Evolutionary conservation across 2,888 invertebrate genomes (phyloP).

Genomic region (Dromius quadrimaculatus): DNA sequence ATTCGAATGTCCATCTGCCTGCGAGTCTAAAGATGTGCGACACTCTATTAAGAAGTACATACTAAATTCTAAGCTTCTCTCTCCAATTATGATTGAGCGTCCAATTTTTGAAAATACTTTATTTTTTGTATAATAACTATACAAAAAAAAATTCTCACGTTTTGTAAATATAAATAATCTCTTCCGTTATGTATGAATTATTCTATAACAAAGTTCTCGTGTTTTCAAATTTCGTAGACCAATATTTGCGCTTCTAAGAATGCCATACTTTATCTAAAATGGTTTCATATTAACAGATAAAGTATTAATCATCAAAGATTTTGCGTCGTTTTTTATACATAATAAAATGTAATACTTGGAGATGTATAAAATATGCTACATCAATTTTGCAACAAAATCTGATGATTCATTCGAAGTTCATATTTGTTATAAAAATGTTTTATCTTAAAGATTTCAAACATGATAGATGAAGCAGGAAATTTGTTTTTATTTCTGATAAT

Average conservation of each 20-base stretch:
- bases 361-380: slow-evolving; percentile 21
- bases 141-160: too few relatives aligned
- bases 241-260: slow-evolving; percentile 35
- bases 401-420: slow-evolving; percentile 7
- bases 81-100: too few relatives aligned
- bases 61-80: too few relatives aligned
- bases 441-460: neutral
- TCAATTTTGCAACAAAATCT: slow-evolving; percentile 3
- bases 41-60: too few relatives aligned
- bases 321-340: slow-evolving; percentile 9
- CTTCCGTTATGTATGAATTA: too few relatives aligned
- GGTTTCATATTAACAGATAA: slow-evolving; percentile 36
- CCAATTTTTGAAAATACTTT: too few relatives aligned
- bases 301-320: slow-evolving; percentile 19
- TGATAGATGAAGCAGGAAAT: neutral
- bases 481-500: neutral
- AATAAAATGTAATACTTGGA: slow-evolving; percentile 1
- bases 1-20: too few relatives aligned
- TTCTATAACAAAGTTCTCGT: too few relatives aligned
- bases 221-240: slow-evolving; percentile 28
- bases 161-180: too few relatives aligned
- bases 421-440: neutral
- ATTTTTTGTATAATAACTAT: too few relatives aligned
- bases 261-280: slow-evolving; percentile 16
- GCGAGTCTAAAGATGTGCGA: too few relatives aligned